Evolutionary conservation across 2,797 vertebrate species (phyloP).

Genomic region (Myotis daubentonii): DNA sequence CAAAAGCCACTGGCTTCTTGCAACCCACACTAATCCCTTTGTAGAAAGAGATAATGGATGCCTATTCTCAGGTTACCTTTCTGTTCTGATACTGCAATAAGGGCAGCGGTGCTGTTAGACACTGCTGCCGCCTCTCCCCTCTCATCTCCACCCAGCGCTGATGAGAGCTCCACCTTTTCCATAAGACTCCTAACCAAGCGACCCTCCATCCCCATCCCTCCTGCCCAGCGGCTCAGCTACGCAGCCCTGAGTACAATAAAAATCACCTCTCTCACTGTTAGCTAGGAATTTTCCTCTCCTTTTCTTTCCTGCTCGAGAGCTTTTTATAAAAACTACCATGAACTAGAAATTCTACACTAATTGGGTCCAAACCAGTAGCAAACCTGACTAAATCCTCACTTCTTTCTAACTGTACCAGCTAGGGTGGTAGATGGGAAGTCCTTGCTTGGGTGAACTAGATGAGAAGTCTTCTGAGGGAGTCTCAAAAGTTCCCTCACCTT

Average conservation of each 20-base stretch:
- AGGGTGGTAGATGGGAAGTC: constrained; percentile 48
- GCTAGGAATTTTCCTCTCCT: constrained; percentile 50
- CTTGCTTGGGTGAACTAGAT: constrained; percentile 41
- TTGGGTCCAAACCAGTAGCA: constrained; percentile 68
- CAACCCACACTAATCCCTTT: constrained; percentile 92
- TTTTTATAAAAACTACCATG: constrained; percentile 57
- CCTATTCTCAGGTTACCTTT: constrained; percentile 88
- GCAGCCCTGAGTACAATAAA: constrained; percentile 80
- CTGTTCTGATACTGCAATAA: constrained; percentile 91
- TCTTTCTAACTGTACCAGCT: constrained; percentile 29
- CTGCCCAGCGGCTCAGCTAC: constrained; percentile 63
- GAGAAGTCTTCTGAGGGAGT: background rate
- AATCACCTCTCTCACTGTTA: constrained; percentile 71
- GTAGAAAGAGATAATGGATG: constrained; percentile 92
- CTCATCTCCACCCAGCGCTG: constrained; percentile 83
- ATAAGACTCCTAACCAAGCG: constrained; percentile 66
- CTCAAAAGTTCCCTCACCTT: constrained; percentile 60
- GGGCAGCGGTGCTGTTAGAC: constrained; percentile 82
- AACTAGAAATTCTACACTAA: constrained; percentile 73
- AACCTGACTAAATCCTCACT: constrained; percentile 75
- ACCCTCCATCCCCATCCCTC: constrained; percentile 59
- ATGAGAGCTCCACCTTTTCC: constrained; percentile 81
- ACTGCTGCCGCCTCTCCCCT: constrained; percentile 85
- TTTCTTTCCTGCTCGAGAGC: constrained; percentile 52
- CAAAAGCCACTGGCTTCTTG: constrained; percentile 88